A percentile compares a stretch with the other conserved stretches of the same genome.
Conservation (phyloP, 2,888 invertebrate genomes). For the Plutella xylostella region DNA sequence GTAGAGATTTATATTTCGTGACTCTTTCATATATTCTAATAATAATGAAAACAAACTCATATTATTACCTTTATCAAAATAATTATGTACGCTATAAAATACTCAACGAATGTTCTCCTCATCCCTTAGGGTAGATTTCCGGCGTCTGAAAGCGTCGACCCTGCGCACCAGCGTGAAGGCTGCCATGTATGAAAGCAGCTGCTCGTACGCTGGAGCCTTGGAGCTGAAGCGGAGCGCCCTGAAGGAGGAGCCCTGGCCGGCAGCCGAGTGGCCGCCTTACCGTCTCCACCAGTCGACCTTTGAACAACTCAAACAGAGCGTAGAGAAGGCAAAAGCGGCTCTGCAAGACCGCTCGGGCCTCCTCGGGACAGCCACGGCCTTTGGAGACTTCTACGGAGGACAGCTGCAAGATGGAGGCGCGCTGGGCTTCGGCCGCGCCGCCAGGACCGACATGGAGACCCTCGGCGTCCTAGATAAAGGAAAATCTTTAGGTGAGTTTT, state of each 20-base stretch:
- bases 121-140: slow-evolving; percentile 51
- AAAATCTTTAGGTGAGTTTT: slow-evolving; percentile 51
- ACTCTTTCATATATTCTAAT: no score
- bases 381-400: slow-evolving; percentile 75
- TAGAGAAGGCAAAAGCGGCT: slow-evolving; percentile 91
- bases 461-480: slow-evolving; percentile 54
- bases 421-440: slow-evolving; percentile 46
- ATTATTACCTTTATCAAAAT: no score
- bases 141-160: slow-evolving; percentile 49
- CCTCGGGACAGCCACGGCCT: slow-evolving; percentile 78
- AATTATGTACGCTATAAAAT: no score
- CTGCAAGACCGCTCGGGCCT: slow-evolving; percentile 79
- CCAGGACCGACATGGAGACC: slow-evolving; percentile 53
- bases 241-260: slow-evolving; percentile 69
- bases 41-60: no score
- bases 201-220: slow-evolving; percentile 88
- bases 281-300: slow-evolving; percentile 89
- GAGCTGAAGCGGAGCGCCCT: slow-evolving; percentile 79
- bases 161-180: slow-evolving; percentile 50
- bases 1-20: no score
- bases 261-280: slow-evolving; percentile 81
- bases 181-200: slow-evolving; percentile 93
- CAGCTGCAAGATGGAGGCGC: slow-evolving; percentile 51
- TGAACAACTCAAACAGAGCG: slow-evolving; percentile 90
- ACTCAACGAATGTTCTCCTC: not conserved